Conservation (phyloP, 2,797 vertebrate species). For the Manis javanica region DNA sequence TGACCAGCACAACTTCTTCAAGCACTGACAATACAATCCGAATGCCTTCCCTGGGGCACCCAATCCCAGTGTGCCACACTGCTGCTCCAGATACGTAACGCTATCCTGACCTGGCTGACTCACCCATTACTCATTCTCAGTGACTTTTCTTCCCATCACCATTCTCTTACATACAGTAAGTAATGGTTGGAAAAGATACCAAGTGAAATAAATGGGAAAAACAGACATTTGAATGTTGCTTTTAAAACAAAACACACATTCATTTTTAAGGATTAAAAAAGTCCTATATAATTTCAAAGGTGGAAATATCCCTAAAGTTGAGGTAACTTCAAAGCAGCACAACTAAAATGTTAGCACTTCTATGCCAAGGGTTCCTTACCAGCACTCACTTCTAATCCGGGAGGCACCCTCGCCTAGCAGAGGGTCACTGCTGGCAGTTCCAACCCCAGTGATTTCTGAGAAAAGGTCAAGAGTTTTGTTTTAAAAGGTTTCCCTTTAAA, state of each 20-base stretch:
- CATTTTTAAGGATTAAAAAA: not conserved
- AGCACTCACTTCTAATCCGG: not conserved
- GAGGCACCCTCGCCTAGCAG: not conserved
- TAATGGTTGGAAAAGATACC: not conserved
- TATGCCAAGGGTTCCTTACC: not conserved
- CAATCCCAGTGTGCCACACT: not conserved
- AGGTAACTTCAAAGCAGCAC: not conserved
- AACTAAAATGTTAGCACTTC: not conserved
- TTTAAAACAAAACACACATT: not conserved
- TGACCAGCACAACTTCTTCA: not conserved
- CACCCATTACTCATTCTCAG: not conserved
- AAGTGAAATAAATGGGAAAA: not conserved
- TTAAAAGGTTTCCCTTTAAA: conserved; percentile 43
- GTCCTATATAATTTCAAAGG: not conserved
- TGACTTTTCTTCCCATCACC: not conserved
- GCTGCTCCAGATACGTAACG: not conserved
- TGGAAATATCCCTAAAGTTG: conserved; percentile 4
- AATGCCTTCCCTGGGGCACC: not conserved
- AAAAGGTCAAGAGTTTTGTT: not conserved
- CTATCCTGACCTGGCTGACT: not conserved
- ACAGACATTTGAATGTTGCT: not conserved
- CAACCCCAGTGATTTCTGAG: not conserved
- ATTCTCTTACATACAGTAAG: not conserved
- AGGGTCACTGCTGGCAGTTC: not conserved
- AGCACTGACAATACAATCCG: not conserved